Evolutionary conservation across 2,113 vertebrate species (phyloP), one percentile per base, ranked within the genome.

Genomic region (Nothoprocta pentlandii): DNA sequence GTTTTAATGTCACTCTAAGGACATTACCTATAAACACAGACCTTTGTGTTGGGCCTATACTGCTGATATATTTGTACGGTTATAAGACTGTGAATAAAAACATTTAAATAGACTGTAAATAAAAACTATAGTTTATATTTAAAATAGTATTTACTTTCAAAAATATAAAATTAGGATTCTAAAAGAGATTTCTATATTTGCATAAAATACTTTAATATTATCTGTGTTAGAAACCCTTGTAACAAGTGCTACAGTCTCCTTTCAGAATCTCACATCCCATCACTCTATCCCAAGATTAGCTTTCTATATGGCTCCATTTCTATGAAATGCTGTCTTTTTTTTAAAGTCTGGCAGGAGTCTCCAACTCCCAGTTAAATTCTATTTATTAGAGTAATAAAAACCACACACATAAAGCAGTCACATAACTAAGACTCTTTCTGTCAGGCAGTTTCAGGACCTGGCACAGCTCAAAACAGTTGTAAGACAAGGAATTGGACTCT

Each of bases 361-460:
- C 93, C 90, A 93, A 87, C 91, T 93, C 95, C 78, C 90, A 94
- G 95, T 91, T 91, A 92, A 91, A 93, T 96, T 96, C 93, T 94
- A 92, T 94, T 96, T 96, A 94, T 96, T 95, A 95, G 91, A 68
- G 84, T 92, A 97, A 97, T 96, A 95, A 97, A 97, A 96, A 93
- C 87, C 88, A 93, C 91, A 89, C 92, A 88, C 80, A 94, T 95
- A 93, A 94, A 95, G 16, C 82, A 95, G 93, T 74, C 90, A 77
- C 74, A 95, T 91, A 84, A 94, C 85, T 94, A 64, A 95, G 71
- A 90, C 74, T 89, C 78, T 85, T 77, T 84, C 92, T 95, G 92
- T 85, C 94, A 95, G 75, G 87, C 90, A 61, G 63, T 94, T 95
- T 80, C 64, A 87, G 86, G 76, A 78, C 96, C 95, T 96, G 94